These are phyloP conservation scores for Temnothorax ravouxi DNA, from an alignment of 2,888 invertebrate genomes.

Conservation along the genomic window DNA sequence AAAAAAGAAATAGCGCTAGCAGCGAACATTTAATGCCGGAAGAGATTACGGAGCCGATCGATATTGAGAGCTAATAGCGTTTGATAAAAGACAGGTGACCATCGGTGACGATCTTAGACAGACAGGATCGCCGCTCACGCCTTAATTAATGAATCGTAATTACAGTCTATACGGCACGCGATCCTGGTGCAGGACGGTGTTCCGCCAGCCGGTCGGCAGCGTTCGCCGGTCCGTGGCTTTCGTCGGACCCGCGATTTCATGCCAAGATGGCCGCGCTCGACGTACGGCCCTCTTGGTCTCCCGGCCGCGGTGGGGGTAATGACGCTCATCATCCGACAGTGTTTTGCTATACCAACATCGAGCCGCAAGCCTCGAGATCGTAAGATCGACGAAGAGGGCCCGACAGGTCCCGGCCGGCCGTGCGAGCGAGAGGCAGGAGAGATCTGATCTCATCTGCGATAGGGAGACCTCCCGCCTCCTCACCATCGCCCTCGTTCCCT, in stretches of 20 bases:
- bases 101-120: constrained; percentile 63
- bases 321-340: constrained; percentile 86
- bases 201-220: constrained; percentile 69
- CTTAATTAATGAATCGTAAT: constrained; percentile 85
- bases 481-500: constrained; percentile 54
- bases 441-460: constrained; percentile 84
- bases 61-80: background rate
- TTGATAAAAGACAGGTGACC: constrained; percentile 47
- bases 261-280: constrained; percentile 85
- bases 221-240: constrained; percentile 62
- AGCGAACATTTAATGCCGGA: background rate
- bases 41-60: background rate
- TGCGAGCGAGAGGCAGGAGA: constrained; percentile 70
- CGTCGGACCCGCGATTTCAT: constrained; percentile 75
- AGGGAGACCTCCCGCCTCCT: constrained; percentile 78
- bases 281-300: constrained; percentile 79
- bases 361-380: constrained; percentile 58
- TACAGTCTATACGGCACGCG: constrained; percentile 82
- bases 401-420: constrained; percentile 26
- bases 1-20: background rate
- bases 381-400: constrained; percentile 63
- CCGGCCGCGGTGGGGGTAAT: constrained; percentile 83
- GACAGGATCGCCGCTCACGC: constrained; percentile 72
- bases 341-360: constrained; percentile 86
- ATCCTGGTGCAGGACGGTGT: constrained; percentile 75